Evolutionary conservation across 2,113 vertebrate species (phyloP).

Genomic region (Anarhynchus alexandrinus): DNA sequence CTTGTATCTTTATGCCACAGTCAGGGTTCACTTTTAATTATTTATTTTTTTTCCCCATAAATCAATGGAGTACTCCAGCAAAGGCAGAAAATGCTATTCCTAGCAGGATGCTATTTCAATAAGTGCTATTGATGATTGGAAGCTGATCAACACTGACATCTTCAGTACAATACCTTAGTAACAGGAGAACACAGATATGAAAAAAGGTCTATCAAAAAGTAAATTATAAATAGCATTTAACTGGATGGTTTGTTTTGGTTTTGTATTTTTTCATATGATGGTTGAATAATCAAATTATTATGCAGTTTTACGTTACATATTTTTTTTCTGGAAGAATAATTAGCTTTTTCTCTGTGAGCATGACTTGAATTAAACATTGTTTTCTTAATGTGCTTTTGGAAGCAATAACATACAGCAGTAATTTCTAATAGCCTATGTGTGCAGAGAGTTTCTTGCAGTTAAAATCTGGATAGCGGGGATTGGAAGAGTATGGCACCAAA

Average conservation of each 20-base stretch:
- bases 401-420: neutral
- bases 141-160: conserved; percentile 24
- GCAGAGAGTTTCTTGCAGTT: neutral
- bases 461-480: neutral
- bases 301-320: neutral
- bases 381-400: neutral
- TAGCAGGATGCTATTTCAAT: neutral
- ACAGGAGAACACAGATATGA: neutral
- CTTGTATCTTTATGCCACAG: neutral
- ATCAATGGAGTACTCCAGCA: neutral
- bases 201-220: neutral
- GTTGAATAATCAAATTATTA: neutral
- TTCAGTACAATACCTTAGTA: neutral
- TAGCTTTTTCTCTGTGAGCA: neutral
- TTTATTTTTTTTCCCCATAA: neutral
- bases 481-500: neutral
- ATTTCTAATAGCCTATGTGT: neutral
- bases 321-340: neutral
- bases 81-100: neutral
- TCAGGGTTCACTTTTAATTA: neutral
- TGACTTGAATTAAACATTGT: neutral
- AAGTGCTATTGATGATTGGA: conserved; percentile 7
- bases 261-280: neutral
- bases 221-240: neutral
- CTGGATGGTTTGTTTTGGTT: neutral